Base-by-base conservation (phyloP, 2,888 invertebrate genomes). In the Patella depressa region DNA sequence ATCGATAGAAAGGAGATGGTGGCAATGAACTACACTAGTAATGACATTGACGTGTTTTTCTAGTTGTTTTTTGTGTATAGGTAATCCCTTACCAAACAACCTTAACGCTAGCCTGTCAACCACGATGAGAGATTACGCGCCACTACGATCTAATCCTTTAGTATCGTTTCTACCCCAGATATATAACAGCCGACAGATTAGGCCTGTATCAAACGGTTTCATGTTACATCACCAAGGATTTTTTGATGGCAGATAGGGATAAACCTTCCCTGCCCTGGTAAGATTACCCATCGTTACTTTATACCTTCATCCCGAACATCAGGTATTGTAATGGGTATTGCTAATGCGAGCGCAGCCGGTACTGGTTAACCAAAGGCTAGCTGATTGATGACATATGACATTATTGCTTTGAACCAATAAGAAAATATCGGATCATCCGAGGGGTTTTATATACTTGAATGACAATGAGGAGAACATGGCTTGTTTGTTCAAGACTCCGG, bases 41-140 rank as follows among this genome's bases (percentile, higher is more conserved):
- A 9, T 65, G 65, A 65, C 65, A 65, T 19, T 65, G 65, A 65
- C 7, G 65, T 65, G 65, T 65, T 65, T 65, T 65, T 65, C 65
- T 65, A 65, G 65, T 24, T 65, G 65, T 65, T 65, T 65, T 65
- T 11, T 24, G 65, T 24, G 65, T 65, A 24, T 24, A 24, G 19
- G 19, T 65, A 65, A 65, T 65, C 65, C 65, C 65, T 65, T 65
- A 24, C 65, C 24, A 65, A 65, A 65, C 24, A 65, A 24, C 65
- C 24, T 65, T 24, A 65, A 65, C 65, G 65, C 24, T 65, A 65
- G 65, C 65, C 65, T 65, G 65, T 65, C 65, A 65, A 65, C 19
- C 24, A 65, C 19, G 65, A 65, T 65, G 65, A 65, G 65, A 65
- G 65, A 65, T 65, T 65, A 65, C 65, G 24, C 65, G 24, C 65